Conservation (phyloP, 2,113 vertebrate species). For the Channa argus region DNA sequence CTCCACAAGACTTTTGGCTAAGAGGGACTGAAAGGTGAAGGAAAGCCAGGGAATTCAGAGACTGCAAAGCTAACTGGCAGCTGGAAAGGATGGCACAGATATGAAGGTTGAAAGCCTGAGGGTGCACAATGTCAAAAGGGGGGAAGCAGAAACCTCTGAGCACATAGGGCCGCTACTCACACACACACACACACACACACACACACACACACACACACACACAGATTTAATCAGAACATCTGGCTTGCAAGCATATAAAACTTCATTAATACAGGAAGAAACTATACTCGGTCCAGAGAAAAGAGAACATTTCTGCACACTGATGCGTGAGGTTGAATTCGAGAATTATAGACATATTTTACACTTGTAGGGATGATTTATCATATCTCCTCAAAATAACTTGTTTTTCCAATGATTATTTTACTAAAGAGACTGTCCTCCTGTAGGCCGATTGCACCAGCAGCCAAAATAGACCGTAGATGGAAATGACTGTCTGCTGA, state of each 20-base stretch:
- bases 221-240: constrained; percentile 71
- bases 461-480: too few relatives aligned
- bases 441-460: too few relatives aligned
- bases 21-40: constrained; percentile 50
- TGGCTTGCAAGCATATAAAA: constrained; percentile 68
- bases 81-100: constrained; percentile 66
- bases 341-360: too few relatives aligned
- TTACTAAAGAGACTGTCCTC: too few relatives aligned
- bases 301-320: constrained; percentile 1
- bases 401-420: too few relatives aligned
- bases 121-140: constrained; percentile 55
- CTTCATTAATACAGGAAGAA: constrained; percentile 45
- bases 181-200: background rate
- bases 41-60: constrained; percentile 59
- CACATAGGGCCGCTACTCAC: constrained; percentile 40
- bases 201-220: background rate
- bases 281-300: background rate
- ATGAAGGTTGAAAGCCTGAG: constrained; percentile 65
- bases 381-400: too few relatives aligned
- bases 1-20: constrained; percentile 34
- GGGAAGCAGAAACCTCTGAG: constrained; percentile 43
- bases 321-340: too few relatives aligned
- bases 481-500: too few relatives aligned
- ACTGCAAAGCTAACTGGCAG: constrained; percentile 66
- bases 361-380: too few relatives aligned